A percentile compares a stretch with the other conserved stretches of the same genome.
Evolutionary conservation across 2,888 invertebrate species (phyloP).

Genomic region (Mantis religiosa): DNA sequence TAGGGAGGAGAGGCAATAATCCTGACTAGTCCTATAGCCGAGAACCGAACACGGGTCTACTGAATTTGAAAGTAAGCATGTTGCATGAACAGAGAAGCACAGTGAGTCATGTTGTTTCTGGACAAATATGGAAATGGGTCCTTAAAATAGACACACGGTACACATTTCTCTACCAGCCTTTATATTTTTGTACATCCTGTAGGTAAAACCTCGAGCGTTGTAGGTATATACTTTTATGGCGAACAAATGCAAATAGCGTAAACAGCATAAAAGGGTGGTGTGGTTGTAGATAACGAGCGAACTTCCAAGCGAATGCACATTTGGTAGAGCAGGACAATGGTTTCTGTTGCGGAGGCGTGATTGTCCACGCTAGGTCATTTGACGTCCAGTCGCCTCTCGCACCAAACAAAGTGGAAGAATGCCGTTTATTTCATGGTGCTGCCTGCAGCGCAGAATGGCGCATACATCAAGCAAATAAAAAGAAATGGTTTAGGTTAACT

Average conservation of each 20-base stretch:
- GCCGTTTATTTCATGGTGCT: no score
- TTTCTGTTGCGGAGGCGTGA: not conserved
- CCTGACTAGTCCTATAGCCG: no score
- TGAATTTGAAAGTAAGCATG: no score
- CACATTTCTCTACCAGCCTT: no score
- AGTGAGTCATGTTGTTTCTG: no score
- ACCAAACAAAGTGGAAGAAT: not conserved
- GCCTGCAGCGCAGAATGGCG: not conserved
- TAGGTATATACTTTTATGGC: not conserved
- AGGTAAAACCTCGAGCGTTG: no score
- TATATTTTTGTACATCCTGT: no score
- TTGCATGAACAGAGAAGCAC: no score
- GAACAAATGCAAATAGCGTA: not conserved
- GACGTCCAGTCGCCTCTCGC: not conserved
- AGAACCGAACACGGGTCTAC: no score
- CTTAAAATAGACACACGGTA: no score
- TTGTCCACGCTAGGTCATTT: not conserved
- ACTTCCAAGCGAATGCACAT: not conserved
- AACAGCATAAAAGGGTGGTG: not conserved
- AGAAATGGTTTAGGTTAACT: not conserved
- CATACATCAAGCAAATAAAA: not conserved
- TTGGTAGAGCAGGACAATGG: not conserved
- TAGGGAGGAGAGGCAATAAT: no score
- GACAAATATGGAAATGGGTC: no score
- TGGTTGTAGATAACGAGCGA: not conserved